Evolutionary conservation across 2,797 vertebrate genomes (phyloP).

Genomic region (Clangula hyemalis): DNA sequence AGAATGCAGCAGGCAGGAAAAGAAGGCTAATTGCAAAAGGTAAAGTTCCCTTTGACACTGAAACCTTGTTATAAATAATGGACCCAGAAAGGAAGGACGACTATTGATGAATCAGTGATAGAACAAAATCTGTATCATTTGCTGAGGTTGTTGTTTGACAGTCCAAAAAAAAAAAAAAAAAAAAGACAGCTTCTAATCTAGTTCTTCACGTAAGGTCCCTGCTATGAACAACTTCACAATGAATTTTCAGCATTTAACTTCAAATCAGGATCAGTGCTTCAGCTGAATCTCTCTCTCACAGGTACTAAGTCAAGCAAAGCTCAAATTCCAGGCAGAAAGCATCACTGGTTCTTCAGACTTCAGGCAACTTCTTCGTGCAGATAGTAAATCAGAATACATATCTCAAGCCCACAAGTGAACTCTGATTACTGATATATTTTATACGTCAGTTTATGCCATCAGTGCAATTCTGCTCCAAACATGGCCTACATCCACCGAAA

Average conservation of each 20-base stretch:
- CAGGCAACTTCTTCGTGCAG: neutral
- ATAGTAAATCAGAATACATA: neutral
- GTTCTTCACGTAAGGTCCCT: neutral
- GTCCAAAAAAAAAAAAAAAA: neutral
- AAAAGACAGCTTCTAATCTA: conserved; percentile 35
- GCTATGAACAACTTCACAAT: conserved; percentile 20
- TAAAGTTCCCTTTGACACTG: neutral
- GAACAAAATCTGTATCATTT: conserved; percentile 22
- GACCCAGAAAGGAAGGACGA: conserved; percentile 17
- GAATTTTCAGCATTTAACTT: conserved; percentile 21
- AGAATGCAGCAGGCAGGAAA: neutral
- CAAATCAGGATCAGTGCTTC: neutral
- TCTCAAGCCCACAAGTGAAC: neutral
- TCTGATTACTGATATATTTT: neutral
- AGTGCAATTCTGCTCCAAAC: neutral
- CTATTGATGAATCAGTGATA: neutral
- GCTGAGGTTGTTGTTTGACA: neutral
- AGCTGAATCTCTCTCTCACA: neutral
- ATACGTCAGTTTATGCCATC: neutral
- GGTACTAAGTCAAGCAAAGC: neutral
- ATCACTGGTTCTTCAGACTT: neutral
- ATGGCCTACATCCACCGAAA: neutral
- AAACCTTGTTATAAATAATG: neutral
- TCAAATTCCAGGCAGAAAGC: neutral
- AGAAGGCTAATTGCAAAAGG: neutral